Evolutionary conservation across 1,140 invertebrate species (phyloP), one percentile per base, ranked within the genome.

Genomic region (Sycophaga agraensis): DNA sequence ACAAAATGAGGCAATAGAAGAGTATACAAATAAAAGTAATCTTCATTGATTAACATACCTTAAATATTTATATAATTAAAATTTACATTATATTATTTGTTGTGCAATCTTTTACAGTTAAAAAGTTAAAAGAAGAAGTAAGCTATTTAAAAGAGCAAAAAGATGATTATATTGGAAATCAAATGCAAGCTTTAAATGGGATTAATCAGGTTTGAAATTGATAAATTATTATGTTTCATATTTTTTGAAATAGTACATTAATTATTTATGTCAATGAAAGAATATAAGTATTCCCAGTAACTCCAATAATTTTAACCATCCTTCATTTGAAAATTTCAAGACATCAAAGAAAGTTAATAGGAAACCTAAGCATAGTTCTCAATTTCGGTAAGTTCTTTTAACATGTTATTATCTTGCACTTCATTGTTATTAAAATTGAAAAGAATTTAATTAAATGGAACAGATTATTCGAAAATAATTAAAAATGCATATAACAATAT

Each of bases 81-180:
- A 31, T 49, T 49, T 49, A 16, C n/a, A 45, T 45, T 24, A 22
- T 22, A 45, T 45, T 21, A 45, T 45, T 24, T 24, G 14, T 24
- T n/a, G 0, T 1, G 28, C 8, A 17, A 31, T 28, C 19, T 11
- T 49, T 59, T 31, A 31, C 28, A 59, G 57, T 53, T 43, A 22
- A 37, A 9, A 34, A 51, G 21, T 22, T 61, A 16, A 60, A 61
- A 19, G 48, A 56, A 19, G 26, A 40, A 24, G 16, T 59, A 8
- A 5, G 54, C 0, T 4, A 6, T 31, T 31, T 31, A 31, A 4
- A 31, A 31, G 11, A 31, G n/a, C n/a, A n/a, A n/a, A 34, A n/a
- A 19, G n/a, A 50, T 0, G 5, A 14, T 22, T 8, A 17, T n/a
- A 21, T 21, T 37, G 16, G 17, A 31, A 67, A 28, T 2, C 46